phyloP scores from a whole-genome alignment of 2,888 invertebrate genomes.

The Terebella lapidaria region DNA sequence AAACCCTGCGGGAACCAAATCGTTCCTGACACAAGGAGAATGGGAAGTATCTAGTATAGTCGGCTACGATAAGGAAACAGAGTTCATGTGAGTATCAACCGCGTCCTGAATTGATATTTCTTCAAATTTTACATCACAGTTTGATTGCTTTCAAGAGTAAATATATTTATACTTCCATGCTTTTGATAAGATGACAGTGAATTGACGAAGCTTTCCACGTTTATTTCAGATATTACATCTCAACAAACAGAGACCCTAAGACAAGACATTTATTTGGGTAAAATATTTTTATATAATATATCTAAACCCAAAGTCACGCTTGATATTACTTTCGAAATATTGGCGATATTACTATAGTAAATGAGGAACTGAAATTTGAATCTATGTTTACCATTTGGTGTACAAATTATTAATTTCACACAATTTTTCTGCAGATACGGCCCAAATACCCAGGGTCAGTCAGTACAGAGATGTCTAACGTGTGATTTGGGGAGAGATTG shows the following conservation, averaged over 20 bases:
- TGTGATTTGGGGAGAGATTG: slow-evolving; percentile 77
- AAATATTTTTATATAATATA: not conserved
- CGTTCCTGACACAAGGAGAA: slow-evolving; percentile 41
- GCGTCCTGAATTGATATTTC: not conserved
- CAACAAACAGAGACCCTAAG: slow-evolving; percentile 61
- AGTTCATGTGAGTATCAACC: slow-evolving; percentile 15
- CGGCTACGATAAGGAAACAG: slow-evolving; percentile 34
- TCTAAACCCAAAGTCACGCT: not conserved
- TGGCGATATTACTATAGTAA: too few species aligned
- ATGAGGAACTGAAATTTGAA: too few species aligned
- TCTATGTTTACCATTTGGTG: too few species aligned
- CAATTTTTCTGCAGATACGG: too few species aligned
- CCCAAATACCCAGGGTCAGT: too few species aligned
- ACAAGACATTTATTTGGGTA: slow-evolving; percentile 78
- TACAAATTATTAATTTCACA: too few species aligned
- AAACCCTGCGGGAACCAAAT: too few species aligned
- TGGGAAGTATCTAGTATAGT: slow-evolving; percentile 50
- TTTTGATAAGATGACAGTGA: too few species aligned
- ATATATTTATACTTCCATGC: too few species aligned
- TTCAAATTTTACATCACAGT: not conserved
- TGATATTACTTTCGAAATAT: not conserved
- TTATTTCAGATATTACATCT: slow-evolving; percentile 60
- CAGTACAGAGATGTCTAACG: slow-evolving; percentile 49
- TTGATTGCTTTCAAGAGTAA: too few species aligned
- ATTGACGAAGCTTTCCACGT: too few species aligned